Percentiles rank a stretch among this genome's conserved stretches.
Conservation (phyloP, 2,797 vertebrate species). For the Urosaurus nigricauda region DNA sequence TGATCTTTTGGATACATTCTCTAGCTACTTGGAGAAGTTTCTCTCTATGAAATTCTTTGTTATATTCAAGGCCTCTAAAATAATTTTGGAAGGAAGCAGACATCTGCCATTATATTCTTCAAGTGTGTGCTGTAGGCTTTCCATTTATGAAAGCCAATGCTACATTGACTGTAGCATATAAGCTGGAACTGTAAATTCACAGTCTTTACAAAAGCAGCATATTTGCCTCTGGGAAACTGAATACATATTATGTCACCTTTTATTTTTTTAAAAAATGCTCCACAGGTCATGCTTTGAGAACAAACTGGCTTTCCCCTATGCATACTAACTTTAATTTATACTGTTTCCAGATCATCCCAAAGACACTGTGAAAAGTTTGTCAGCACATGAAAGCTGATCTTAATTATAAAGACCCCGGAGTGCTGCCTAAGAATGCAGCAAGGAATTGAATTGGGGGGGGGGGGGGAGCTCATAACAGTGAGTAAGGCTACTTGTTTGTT, state of each 20-base stretch:
- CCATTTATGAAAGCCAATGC: slow-evolving; percentile 51
- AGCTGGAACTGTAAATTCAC: slow-evolving; percentile 65
- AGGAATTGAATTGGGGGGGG: neutral
- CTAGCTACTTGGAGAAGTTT: slow-evolving; percentile 51
- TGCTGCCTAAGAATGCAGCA: neutral
- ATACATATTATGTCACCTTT: neutral
- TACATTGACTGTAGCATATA: slow-evolving; percentile 55
- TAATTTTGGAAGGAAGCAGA: slow-evolving; percentile 53
- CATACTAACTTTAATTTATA: neutral
- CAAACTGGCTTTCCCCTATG: neutral
- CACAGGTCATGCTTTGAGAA: slow-evolving; percentile 3
- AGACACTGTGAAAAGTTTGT: neutral
- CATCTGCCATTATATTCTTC: slow-evolving; percentile 64
- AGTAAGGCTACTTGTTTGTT: too few species aligned
- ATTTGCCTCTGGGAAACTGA: slow-evolving; percentile 31
- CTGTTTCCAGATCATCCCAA: slow-evolving; percentile 9
- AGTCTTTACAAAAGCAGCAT: slow-evolving; percentile 43
- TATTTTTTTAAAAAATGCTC: rapidly evolving
- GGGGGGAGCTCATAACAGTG: neutral
- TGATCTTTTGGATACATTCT: slow-evolving; percentile 63
- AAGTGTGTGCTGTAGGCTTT: slow-evolving; percentile 46
- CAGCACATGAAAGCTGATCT: slow-evolving; percentile 1
- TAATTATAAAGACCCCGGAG: neutral
- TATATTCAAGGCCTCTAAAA: slow-evolving; percentile 60
- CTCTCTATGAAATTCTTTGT: slow-evolving; percentile 59